Evolutionary conservation across 2,113 vertebrate species (phyloP).

Genomic region (Xerus inauris): DNA sequence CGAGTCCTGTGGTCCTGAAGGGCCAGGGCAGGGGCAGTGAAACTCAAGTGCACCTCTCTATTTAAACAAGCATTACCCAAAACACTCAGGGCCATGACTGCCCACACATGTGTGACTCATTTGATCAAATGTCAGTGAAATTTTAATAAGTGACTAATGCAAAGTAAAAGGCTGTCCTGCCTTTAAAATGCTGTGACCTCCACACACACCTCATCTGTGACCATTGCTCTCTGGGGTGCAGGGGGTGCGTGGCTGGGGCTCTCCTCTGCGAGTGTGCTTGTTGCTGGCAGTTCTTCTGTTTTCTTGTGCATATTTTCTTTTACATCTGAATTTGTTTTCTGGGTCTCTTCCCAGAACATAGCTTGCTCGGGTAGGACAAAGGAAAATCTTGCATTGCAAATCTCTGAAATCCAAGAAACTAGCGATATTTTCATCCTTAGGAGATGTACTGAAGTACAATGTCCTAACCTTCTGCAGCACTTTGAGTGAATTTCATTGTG

Average conservation of each 20-base stretch:
- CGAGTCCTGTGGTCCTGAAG: background rate
- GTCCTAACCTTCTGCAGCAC: background rate
- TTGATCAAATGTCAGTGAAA: background rate
- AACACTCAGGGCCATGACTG: background rate
- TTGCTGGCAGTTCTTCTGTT: conserved; percentile 24
- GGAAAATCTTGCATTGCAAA: background rate
- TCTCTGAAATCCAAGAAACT: background rate
- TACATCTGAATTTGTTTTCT: conserved; percentile 52
- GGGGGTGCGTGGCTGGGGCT: background rate
- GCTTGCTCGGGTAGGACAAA: conserved; percentile 7
- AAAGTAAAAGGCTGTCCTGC: background rate
- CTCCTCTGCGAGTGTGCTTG: conserved; percentile 8
- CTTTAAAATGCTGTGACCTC: background rate
- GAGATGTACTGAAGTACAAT: background rate
- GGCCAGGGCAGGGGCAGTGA: background rate
- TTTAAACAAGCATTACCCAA: background rate
- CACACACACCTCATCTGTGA: no score
- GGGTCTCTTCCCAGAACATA: conserved; percentile 59
- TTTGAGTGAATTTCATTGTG: background rate
- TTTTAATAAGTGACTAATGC: background rate
- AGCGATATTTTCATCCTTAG: background rate
- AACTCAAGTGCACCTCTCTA: background rate
- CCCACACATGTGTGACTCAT: background rate
- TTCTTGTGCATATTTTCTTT: conserved; percentile 21
- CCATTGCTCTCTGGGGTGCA: background rate